Percentiles rank a stretch among this genome's conserved stretches.
These are phyloP conservation scores for Artemia sp. DNA, from an alignment of 2,888 invertebrate genomes.

Conservation along the genomic window DNA sequence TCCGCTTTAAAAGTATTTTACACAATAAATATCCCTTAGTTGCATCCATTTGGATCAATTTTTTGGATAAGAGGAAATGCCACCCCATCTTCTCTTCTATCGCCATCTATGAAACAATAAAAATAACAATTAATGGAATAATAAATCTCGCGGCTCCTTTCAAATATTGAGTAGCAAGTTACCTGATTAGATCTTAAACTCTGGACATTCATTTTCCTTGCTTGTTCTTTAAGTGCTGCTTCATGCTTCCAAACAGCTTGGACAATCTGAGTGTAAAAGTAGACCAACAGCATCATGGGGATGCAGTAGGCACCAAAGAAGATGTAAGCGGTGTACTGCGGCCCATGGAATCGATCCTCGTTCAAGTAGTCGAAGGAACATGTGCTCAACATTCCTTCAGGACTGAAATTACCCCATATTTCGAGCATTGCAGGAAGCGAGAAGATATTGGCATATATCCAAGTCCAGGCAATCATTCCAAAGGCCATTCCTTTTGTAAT, in stretches of 20 bases:
- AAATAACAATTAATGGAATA: not conserved
- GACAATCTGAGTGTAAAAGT: slow-evolving; percentile 72
- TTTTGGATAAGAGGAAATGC: no score
- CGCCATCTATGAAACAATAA: no score
- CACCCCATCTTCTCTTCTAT: no score
- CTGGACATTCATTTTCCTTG: slow-evolving; percentile 80
- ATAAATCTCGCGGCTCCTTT: not conserved
- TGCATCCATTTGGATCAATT: no score
- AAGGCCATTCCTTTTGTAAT: slow-evolving; percentile 22
- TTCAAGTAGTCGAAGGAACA: slow-evolving; percentile 67
- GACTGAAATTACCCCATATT: slow-evolving; percentile 70
- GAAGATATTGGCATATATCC: slow-evolving; percentile 65
- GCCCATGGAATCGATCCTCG: slow-evolving; percentile 52
- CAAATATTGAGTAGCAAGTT: not conserved
- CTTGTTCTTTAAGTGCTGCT: slow-evolving; percentile 56
- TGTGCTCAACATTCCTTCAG: slow-evolving; percentile 77
- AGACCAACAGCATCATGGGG: slow-evolving; percentile 57
- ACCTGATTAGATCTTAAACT: slow-evolving; percentile 41
- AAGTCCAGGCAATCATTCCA: slow-evolving; percentile 36
- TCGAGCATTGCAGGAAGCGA: slow-evolving; percentile 56
- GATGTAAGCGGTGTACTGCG: slow-evolving; percentile 54
- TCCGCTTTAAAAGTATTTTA: no score
- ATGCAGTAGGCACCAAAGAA: slow-evolving; percentile 59
- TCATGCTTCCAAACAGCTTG: slow-evolving; percentile 70
- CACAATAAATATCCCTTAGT: no score